Conservation (phyloP, 2,797 vertebrate species). For the Eulemur mongoz region DNA sequence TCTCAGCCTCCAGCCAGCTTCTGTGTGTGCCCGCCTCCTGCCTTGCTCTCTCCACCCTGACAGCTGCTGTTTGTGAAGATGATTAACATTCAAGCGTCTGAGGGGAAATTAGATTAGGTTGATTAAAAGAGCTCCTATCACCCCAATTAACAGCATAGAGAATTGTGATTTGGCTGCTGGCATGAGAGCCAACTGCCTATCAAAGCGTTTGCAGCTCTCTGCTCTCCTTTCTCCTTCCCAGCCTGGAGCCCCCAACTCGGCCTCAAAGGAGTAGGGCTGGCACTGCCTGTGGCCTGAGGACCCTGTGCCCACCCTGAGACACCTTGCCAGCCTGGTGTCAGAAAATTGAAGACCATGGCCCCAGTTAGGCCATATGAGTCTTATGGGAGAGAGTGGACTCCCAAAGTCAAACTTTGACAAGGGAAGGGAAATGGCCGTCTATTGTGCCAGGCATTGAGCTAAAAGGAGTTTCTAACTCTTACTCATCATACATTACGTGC, state of each 20-base stretch:
- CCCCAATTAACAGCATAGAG: constrained; percentile 52
- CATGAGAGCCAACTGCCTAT: constrained; percentile 53
- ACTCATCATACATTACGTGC: not conserved
- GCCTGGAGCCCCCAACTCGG: not conserved
- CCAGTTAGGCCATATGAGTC: not conserved
- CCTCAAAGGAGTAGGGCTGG: not conserved
- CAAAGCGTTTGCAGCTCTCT: not conserved
- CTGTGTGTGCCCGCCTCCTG: not conserved
- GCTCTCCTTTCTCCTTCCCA: not conserved
- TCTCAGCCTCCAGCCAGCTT: not conserved
- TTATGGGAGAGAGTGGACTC: not conserved
- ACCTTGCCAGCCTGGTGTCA: not conserved
- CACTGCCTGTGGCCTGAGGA: not conserved
- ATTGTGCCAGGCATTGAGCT: not conserved
- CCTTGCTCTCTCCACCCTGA: not conserved
- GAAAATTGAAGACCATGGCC: not conserved
- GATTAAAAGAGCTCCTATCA: constrained; percentile 70
- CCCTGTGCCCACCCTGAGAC: not conserved
- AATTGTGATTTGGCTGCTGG: constrained; percentile 37
- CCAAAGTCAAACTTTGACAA: not conserved
- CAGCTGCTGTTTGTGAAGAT: constrained; percentile 63
- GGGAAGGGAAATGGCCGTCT: not conserved
- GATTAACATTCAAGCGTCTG: constrained; percentile 63
- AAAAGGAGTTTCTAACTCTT: not conserved
- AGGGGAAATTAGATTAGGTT: constrained; percentile 70